Conservation (phyloP, 2,113 vertebrate genomes). For the Lophius piscatorius region DNA sequence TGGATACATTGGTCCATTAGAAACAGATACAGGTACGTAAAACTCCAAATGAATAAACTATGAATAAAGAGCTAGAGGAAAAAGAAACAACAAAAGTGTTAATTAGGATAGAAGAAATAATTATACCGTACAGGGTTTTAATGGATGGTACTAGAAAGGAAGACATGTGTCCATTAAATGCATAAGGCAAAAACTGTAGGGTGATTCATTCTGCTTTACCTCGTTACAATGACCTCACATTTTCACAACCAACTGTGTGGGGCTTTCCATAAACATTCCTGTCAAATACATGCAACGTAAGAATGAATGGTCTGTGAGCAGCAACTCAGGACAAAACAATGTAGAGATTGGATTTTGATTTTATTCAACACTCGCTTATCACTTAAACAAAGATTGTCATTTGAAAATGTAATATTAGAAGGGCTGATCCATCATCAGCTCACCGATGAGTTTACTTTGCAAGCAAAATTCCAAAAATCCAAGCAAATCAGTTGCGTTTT, state of each 20-base stretch:
- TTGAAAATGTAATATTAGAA: not conserved
- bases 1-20: conserved; percentile 9
- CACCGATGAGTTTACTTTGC: not conserved
- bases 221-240: conserved; percentile 67
- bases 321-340: conserved; percentile 18
- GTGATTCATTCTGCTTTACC: conserved; percentile 44
- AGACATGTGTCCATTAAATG: conserved; percentile 13
- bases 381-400: not conserved
- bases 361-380: not conserved
- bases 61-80: no score
- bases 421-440: not conserved
- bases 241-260: conserved; percentile 66
- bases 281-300: conserved; percentile 37
- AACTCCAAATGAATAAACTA: no score
- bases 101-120: conserved; percentile 6
- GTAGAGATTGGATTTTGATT: no score
- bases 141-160: conserved; percentile 18
- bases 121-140: conserved; percentile 6
- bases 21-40: no score
- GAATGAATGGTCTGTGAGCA: conserved; percentile 15
- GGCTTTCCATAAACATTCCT: conserved; percentile 52
- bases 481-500: no score
- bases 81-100: not conserved
- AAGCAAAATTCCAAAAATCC: not conserved
- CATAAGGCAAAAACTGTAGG: conserved; percentile 38